phyloP scores from a whole-genome alignment of 1,140 invertebrate genomes.

The Trichonephila clavipes region DNA sequence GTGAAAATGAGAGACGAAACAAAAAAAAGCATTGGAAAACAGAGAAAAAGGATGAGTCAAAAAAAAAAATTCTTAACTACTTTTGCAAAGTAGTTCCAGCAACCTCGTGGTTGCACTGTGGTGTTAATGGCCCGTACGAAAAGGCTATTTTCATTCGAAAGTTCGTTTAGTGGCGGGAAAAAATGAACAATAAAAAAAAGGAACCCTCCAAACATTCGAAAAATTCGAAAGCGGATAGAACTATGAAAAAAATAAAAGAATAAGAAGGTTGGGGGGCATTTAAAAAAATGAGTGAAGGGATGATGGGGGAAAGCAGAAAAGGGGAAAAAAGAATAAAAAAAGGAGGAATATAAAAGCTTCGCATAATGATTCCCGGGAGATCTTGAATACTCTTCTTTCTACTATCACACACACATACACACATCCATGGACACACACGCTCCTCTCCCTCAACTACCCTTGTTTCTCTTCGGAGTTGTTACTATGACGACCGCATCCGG shows the following conservation, averaged over 20 bases:
- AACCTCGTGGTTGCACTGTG: neutral
- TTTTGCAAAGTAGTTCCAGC: constrained; percentile 56
- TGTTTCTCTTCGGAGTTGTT: constrained; percentile 47
- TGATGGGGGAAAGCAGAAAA: neutral
- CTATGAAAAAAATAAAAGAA: constrained; percentile 9
- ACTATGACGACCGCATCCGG: constrained; percentile 57
- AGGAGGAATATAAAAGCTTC: constrained; percentile 51
- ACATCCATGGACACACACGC: neutral
- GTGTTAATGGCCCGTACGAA: constrained; percentile 58
- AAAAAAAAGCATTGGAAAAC: neutral
- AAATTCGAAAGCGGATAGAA: neutral
- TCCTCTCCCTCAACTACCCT: neutral
- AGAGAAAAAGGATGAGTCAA: neutral
- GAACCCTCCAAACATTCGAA: neutral
- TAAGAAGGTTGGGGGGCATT: neutral
- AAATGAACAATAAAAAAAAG: neutral
- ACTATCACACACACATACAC: constrained; percentile 34
- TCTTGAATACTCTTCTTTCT: constrained; percentile 47
- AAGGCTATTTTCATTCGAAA: constrained; percentile 23
- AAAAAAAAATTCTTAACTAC: constrained; percentile 54
- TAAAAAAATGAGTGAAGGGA: neutral
- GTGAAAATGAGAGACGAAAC: neutral
- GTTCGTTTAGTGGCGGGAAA: neutral
- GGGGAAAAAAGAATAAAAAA: neutral
- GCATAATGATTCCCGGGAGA: constrained; percentile 71